Evolutionary conservation across 2,113 vertebrate species (phyloP).

Genomic region (Ochotona curzoniae): DNA sequence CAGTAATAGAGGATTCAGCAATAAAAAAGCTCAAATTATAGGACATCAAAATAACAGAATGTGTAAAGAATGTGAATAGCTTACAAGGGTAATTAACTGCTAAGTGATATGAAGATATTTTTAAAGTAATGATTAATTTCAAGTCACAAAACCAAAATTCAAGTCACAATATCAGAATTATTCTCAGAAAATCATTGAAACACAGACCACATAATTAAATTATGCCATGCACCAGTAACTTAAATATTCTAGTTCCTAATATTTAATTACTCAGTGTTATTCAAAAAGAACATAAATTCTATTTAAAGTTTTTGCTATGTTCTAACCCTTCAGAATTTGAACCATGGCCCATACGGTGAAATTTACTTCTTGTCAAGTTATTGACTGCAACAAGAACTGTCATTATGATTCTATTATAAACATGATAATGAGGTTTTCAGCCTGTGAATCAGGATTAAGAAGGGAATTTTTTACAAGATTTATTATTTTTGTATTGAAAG

Average conservation of each 20-base stretch:
- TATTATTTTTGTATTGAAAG: too few relatives aligned
- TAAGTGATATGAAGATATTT: slow-evolving; percentile 14
- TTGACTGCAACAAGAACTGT: neutral
- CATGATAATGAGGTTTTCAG: neutral
- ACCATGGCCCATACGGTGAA: neutral
- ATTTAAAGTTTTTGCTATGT: neutral
- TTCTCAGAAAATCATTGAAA: neutral
- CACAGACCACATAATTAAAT: neutral
- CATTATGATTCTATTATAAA: neutral
- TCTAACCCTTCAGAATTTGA: slow-evolving; percentile 2
- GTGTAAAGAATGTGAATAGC: neutral
- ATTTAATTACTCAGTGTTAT: neutral
- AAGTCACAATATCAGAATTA: neutral
- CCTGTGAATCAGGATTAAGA: neutral
- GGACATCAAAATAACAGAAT: neutral
- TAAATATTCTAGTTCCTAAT: neutral
- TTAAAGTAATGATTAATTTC: neutral
- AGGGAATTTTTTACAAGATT: too few relatives aligned
- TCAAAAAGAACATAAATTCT: slow-evolving; percentile 7
- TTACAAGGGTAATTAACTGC: neutral
- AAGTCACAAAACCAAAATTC: slow-evolving; percentile 19
- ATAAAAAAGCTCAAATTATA: neutral
- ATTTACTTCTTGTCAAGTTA: neutral
- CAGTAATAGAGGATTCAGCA: neutral
- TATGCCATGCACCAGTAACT: neutral